Percentiles rank a stretch among this genome's conserved stretches.
Evolutionary conservation across 2,797 vertebrate genomes (phyloP).

Genomic region (Capromys pilorides): DNA sequence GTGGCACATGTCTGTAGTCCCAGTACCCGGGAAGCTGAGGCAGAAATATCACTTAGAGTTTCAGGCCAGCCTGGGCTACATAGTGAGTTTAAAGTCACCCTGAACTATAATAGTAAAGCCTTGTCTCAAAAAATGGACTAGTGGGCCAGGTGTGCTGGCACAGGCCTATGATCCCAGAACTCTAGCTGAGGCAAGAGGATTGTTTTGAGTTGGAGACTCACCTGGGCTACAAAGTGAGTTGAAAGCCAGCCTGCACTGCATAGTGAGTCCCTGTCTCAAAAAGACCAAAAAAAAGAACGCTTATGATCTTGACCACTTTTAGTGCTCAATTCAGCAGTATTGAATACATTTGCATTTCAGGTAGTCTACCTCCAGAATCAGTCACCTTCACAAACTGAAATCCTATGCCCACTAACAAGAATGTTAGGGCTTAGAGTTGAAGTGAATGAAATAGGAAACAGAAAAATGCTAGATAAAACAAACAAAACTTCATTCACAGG

Average conservation of each 20-base stretch:
- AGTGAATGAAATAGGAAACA: not conserved
- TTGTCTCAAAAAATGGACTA: not conserved
- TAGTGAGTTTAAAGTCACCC: not conserved
- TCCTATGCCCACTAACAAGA: not conserved
- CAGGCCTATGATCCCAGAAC: not conserved
- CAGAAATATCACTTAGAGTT: not conserved
- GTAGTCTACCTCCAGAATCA: not conserved
- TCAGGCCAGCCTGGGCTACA: not conserved
- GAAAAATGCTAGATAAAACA: not conserved
- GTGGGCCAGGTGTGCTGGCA: not conserved
- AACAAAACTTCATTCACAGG: not conserved
- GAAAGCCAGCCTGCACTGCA: not conserved
- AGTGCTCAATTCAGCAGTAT: not conserved
- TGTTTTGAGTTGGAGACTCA: not conserved
- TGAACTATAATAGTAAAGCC: not conserved
- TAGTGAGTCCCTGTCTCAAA: not conserved
- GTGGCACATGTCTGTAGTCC: not conserved
- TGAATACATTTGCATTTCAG: not conserved
- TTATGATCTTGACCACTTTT: not conserved
- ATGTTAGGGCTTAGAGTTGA: not conserved
- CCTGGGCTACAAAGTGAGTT: not conserved
- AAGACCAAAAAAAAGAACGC: not conserved
- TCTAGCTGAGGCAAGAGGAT: not conserved
- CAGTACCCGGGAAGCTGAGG: not conserved
- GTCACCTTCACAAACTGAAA: not conserved